Evolutionary conservation across 2,797 vertebrate genomes (phyloP).

Genomic region (Pagetopsis macropterus): DNA sequence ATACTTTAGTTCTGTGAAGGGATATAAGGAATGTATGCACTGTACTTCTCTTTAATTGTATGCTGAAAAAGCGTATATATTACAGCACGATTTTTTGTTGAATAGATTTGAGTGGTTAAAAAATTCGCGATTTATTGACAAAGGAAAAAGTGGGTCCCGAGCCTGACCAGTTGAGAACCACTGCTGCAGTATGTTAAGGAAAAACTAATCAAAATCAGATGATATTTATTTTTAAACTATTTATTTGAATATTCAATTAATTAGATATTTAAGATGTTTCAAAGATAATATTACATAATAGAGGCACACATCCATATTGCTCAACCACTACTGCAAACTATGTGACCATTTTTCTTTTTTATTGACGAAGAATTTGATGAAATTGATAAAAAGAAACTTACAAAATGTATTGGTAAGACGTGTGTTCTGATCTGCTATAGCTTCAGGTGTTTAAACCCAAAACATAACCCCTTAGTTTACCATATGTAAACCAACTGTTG

Average conservation of each 20-base stretch:
- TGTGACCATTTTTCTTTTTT: not conserved
- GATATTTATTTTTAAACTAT: not conserved
- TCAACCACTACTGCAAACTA: not conserved
- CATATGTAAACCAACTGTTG: not conserved
- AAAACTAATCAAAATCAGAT: not conserved
- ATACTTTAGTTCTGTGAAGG: too few relatives aligned
- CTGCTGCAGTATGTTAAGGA: not conserved
- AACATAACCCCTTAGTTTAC: not conserved
- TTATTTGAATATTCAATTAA: too few relatives aligned
- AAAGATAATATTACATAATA: not conserved
- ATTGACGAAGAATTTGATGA: not conserved
- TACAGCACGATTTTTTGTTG: too few relatives aligned
- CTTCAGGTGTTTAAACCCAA: not conserved
- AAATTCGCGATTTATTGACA: too few relatives aligned
- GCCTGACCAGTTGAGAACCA: too few relatives aligned
- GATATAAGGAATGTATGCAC: too few relatives aligned
- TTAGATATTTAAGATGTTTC: not conserved
- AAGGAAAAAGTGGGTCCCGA: too few relatives aligned
- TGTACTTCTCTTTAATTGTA: too few relatives aligned
- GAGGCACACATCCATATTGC: too few relatives aligned
- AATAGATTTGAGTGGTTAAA: too few relatives aligned
- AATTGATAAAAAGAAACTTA: not conserved
- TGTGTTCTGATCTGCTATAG: not conserved
- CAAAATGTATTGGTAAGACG: not conserved
- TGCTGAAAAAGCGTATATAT: too few relatives aligned